A percentile compares a stretch with the other conserved stretches of the same genome.
phyloP scores from a whole-genome alignment of 2,888 invertebrate genomes.

The Endotricha flammealis region DNA sequence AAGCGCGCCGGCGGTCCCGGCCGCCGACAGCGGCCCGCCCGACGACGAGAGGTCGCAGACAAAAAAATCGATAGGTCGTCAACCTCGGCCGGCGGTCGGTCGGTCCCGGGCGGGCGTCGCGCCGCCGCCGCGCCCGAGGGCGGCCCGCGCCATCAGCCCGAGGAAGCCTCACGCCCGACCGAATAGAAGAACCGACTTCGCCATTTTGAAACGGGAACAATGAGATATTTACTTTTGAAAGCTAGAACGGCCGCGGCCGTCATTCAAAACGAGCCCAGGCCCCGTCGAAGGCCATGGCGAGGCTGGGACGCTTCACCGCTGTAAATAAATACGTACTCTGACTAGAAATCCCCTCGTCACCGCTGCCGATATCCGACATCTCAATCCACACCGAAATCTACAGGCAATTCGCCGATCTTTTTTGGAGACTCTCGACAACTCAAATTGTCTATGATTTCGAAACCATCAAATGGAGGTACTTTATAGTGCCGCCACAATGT shows the following conservation, averaged over 20 bases:
- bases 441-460: conserved; percentile 61
- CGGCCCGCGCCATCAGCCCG: conserved; percentile 25
- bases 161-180: conserved; percentile 28
- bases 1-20: conserved; percentile 37
- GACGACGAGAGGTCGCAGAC: conserved; percentile 70
- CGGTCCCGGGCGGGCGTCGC: conserved; percentile 54
- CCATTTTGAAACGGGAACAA: conserved; percentile 78
- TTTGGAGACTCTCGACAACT: conserved; percentile 60
- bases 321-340: conserved; percentile 82
- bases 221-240: conserved; percentile 74
- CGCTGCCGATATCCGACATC: conserved; percentile 89
- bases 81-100: conserved; percentile 64
- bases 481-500: conserved; percentile 22
- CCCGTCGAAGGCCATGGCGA: conserved; percentile 40
- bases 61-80: conserved; percentile 78
- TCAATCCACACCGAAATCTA: conserved; percentile 77
- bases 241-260: conserved; percentile 46
- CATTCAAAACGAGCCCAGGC: conserved; percentile 41
- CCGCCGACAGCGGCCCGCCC: conserved; percentile 56
- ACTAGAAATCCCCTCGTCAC: conserved; percentile 87
- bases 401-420: conserved; percentile 71
- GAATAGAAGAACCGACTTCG: conserved; percentile 57
- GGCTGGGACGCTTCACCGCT: conserved; percentile 37
- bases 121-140: conserved; percentile 35
- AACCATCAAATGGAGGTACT: conserved; percentile 59